A percentile compares a stretch with the other conserved stretches of the same genome.
These are phyloP conservation scores for Hydropotes inermis DNA, from an alignment of 2,113 vertebrate species.

Conservation along the genomic window DNA sequence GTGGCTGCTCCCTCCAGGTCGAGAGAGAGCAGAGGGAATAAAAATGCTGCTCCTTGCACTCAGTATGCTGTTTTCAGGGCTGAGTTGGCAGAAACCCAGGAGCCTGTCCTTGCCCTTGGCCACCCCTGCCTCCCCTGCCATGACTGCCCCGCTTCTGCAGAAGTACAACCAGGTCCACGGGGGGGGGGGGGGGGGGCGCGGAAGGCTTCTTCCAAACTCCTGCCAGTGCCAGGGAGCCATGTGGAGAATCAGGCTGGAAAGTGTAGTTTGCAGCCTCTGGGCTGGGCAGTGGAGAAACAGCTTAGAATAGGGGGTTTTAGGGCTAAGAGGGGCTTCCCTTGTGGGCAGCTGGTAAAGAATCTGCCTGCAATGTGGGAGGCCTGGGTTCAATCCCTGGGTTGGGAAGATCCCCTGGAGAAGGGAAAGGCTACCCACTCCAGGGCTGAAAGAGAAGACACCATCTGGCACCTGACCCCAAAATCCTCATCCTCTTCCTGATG, in stretches of 20 bases:
- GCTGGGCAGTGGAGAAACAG: neutral
- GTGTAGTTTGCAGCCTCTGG: neutral
- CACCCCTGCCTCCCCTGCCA: fast-evolving
- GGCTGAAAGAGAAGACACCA: neutral
- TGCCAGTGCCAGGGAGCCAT: neutral
- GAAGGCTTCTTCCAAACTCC: neutral
- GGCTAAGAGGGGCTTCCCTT: neutral
- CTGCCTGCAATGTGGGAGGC: neutral
- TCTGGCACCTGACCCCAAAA: neutral
- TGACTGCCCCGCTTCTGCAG: neutral
- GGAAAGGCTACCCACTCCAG: neutral
- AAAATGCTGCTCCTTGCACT: neutral
- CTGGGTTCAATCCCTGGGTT: neutral
- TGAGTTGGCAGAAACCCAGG: neutral
- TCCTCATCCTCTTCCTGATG: neutral
- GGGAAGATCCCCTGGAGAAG: neutral
- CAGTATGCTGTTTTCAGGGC: neutral
- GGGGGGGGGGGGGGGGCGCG: too few species aligned
- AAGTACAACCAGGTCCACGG: neutral
- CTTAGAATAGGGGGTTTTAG: too few species aligned
- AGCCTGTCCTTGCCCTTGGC: neutral
- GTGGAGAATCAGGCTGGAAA: neutral
- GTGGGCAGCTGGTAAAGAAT: neutral
- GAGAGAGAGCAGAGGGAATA: neutral
- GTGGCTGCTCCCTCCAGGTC: neutral